A percentile compares a stretch with the other conserved stretches of the same genome.
phyloP scores from a whole-genome alignment of 2,888 invertebrate species.

The Idaea straminata region DNA sequence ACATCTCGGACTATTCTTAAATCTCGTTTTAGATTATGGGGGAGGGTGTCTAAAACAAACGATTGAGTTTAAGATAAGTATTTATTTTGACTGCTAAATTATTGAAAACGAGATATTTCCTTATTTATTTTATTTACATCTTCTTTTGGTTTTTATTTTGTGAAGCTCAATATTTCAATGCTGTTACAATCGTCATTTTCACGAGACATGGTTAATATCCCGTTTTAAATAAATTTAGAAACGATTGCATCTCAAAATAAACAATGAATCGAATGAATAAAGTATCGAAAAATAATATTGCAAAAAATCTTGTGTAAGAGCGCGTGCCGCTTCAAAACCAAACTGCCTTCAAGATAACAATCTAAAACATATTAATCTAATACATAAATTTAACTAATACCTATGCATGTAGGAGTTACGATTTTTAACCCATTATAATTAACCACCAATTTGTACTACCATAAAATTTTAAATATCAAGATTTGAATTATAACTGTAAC shows the following conservation, averaged over 20 bases:
- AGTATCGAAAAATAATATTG: conserved; percentile 12
- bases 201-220: no score
- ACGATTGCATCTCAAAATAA: background rate
- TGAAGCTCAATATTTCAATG: no score
- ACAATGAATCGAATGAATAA: conserved; percentile 4
- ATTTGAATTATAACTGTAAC: conserved; percentile 9
- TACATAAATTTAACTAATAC: conserved; percentile 45
- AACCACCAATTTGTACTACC: conserved; percentile 33
- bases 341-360: conserved; percentile 41
- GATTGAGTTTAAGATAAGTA: no score
- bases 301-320: conserved; percentile 4
- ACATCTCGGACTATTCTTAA: no score
- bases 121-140: no score
- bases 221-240: background rate
- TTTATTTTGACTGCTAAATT: no score
- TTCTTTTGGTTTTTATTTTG: no score
- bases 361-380: conserved; percentile 46
- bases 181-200: no score
- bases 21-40: no score
- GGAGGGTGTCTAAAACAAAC: no score
- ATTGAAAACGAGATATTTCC: no score
- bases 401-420: conserved; percentile 38
- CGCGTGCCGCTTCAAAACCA: conserved; percentile 18
- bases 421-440: conserved; percentile 43
- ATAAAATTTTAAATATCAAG: conserved; percentile 25